Conservation (phyloP, 2,113 vertebrate species). For the Petroica traversi region DNA sequence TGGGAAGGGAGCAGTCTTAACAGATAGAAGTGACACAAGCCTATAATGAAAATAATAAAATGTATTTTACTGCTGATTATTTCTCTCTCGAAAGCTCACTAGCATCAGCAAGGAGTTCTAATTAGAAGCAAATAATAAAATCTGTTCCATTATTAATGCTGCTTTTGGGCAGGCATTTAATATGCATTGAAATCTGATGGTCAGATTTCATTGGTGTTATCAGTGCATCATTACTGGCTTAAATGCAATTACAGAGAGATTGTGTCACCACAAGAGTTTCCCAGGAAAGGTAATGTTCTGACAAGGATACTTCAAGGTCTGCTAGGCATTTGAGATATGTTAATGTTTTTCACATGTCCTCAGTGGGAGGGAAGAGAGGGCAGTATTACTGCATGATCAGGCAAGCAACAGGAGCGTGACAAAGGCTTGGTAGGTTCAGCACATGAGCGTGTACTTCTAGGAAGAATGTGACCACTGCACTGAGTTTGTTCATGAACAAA, state of each 20-base stretch:
- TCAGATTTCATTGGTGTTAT: neutral
- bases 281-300: neutral
- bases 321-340: neutral
- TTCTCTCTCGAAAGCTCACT: neutral
- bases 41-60: neutral
- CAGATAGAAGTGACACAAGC: neutral
- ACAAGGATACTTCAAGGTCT: slow-evolving; percentile 43
- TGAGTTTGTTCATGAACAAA: neutral
- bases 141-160: neutral
- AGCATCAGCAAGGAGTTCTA: neutral
- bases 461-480: neutral
- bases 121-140: slow-evolving; percentile 3
- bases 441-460: fast-evolving
- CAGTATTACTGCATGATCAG: neutral
- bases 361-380: neutral
- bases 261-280: neutral
- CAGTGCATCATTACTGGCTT: neutral
- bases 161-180: neutral
- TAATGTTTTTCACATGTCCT: slow-evolving; percentile 52
- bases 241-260: neutral
- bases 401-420: neutral
- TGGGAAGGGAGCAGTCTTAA: neutral
- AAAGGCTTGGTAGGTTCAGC: neutral
- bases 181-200: neutral
- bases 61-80: neutral